Base-by-base conservation (phyloP, 2,888 invertebrate species). In the Hirudinaria manillensis region DNA sequence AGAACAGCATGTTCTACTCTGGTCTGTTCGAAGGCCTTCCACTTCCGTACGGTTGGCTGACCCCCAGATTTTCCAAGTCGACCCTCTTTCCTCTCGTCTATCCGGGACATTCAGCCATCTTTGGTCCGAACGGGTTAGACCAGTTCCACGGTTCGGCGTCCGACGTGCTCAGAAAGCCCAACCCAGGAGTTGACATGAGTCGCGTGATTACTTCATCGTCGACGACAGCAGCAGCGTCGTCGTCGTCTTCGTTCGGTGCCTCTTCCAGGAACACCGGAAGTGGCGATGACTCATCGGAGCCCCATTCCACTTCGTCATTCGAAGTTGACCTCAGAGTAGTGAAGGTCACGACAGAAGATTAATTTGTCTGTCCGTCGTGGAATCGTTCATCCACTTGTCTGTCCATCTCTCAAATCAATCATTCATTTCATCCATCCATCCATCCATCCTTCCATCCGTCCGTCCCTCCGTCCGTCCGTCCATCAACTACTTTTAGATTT, bases 61-160 rank as follows among this genome's bases (percentile, higher is more conserved):
- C 61, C 19, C 61, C 61, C n/a, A 29, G 61, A 10, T 61, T 61
- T 61, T 24, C 61, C 61, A 61, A 61, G 29, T 61, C 61, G 7
- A 7, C 29, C 1, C 24, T 29, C 61, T 61, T 61, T 61, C 29
- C 61, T 7, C 13, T 29, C 13, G 24, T 27, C 24, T 24, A 7
- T 10, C 24, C 61, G 7, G 1, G 21, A 7, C 61, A n/a, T 24
- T 61, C 61, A n/a, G 29, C 24, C 3, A 6, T 61, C 13, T 27
- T 61, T 24, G 29, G 13, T 4, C 24, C 24, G 21, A 27, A 10
- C 1, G 61, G 13, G n/a, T 27, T n/a, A 1, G 61, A 61, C 7
- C 61, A 61, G 29, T 1, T 61, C 53, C 21, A 21, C 61, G 45
- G 45, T 45, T 61, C 61, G 1, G 61, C 61, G 2, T 61, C 61